Conservation (phyloP, 2,888 invertebrate species). For the Drosophila phalerata region DNA sequence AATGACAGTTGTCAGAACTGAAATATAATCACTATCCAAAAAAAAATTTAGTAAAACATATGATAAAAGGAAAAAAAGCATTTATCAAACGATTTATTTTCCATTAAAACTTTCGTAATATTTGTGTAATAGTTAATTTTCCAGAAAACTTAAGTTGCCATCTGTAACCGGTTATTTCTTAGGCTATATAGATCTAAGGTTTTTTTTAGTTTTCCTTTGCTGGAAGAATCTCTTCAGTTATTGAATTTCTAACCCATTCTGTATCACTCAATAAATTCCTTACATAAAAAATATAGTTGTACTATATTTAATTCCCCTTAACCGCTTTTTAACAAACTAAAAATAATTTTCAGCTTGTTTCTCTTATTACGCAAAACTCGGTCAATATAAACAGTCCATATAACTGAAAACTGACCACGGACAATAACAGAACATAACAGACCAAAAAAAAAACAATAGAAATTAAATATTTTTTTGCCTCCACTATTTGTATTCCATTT, state of each 20-base stretch:
- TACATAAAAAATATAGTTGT: too few species aligned
- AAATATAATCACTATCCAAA: slow-evolving; percentile 4
- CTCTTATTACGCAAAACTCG: neutral
- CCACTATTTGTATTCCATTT: slow-evolving; percentile 15
- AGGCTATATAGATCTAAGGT: neutral
- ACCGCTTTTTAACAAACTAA: neutral
- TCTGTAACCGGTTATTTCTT: neutral
- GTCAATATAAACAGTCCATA: slow-evolving; percentile 22
- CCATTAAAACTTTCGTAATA: too few species aligned
- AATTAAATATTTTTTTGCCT: slow-evolving; percentile 10
- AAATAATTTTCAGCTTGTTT: too few species aligned
- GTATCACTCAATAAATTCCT: too few species aligned
- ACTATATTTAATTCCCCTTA: neutral
- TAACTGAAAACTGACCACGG: slow-evolving; percentile 47
- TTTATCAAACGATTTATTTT: too few species aligned
- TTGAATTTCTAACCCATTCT: too few species aligned
- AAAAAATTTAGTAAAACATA: neutral
- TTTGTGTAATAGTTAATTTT: neutral
- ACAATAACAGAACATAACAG: slow-evolving; percentile 41
- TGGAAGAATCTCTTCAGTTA: neutral
- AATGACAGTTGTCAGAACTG: neutral
- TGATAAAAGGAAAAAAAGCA: neutral
- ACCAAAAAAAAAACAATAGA: slow-evolving; percentile 25
- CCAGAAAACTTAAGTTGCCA: neutral
- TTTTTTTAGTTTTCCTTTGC: neutral